Percentiles rank a stretch among this genome's conserved stretches.
phyloP scores from a whole-genome alignment of 2,888 invertebrate species.

The Ypsolopha sequella region DNA sequence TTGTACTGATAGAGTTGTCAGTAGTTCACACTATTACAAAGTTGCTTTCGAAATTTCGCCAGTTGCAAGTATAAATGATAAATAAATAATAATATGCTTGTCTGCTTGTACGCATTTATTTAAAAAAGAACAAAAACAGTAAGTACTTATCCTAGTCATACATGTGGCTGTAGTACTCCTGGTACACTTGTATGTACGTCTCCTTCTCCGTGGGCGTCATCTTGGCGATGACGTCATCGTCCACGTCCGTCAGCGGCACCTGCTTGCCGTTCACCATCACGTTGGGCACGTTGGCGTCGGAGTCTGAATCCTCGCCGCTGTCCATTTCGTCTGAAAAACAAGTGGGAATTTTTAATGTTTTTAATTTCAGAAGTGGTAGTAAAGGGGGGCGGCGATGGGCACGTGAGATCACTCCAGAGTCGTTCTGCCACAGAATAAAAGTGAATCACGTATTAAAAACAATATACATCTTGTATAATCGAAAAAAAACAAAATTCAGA shows the following conservation, averaged over 20 bases:
- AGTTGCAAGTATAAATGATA: too few relatives aligned
- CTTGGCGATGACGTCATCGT: slow-evolving; percentile 86
- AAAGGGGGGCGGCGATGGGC: too few relatives aligned
- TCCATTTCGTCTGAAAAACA: slow-evolving; percentile 73
- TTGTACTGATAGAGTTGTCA: too few relatives aligned
- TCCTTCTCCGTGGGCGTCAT: slow-evolving; percentile 96
- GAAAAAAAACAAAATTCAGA: too few relatives aligned
- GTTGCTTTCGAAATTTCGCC: too few relatives aligned
- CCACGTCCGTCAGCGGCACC: slow-evolving; percentile 86
- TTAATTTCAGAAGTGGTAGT: slow-evolving; percentile 3
- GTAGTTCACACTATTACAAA: too few relatives aligned
- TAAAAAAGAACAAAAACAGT: background rate
- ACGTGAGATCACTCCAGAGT: too few relatives aligned
- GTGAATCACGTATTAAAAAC: too few relatives aligned
- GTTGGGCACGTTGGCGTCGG: slow-evolving; percentile 83
- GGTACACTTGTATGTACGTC: slow-evolving; percentile 93
- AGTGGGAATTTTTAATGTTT: background rate
- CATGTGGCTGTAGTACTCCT: slow-evolving; percentile 93
- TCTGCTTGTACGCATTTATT: too few relatives aligned
- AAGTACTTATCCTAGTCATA: slow-evolving; percentile 69
- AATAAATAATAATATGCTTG: too few relatives aligned
- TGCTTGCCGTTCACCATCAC: slow-evolving; percentile 85
- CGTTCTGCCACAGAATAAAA: too few relatives aligned
- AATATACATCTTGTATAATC: too few relatives aligned
- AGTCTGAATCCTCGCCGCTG: slow-evolving; percentile 79